phyloP scores from a whole-genome alignment of 37 sponge, comb jelly and placozoan genomes.

The Cliona cf. orientalis region DNA sequence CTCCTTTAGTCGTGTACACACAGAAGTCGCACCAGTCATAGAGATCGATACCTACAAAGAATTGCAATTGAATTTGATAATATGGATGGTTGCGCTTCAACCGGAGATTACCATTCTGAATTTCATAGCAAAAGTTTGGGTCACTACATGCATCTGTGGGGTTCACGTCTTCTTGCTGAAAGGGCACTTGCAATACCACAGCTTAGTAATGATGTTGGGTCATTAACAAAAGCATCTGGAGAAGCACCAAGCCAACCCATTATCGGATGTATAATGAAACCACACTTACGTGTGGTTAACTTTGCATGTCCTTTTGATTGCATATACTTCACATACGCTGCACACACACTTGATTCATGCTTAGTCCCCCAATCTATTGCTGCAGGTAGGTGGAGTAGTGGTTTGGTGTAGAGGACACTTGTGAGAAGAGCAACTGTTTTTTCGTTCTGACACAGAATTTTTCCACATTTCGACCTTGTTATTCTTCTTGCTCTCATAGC shows the following conservation, averaged over 20 bases:
- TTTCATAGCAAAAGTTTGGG: slow-evolving; percentile 4
- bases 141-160: slow-evolving; percentile 49
- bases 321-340: neutral
- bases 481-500: too few species aligned
- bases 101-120: neutral
- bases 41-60: slow-evolving; percentile 22
- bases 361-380: neutral
- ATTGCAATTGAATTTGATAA: slow-evolving; percentile 53
- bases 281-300: neutral
- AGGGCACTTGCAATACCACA: slow-evolving; percentile 47
- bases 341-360: neutral
- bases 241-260: slow-evolving; percentile 29
- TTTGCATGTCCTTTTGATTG: neutral
- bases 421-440: neutral
- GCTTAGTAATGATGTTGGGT: neutral
- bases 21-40: slow-evolving; percentile 50
- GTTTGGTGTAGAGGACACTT: neutral
- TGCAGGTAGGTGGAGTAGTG: neutral
- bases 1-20: slow-evolving; percentile 40
- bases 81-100: slow-evolving; percentile 45
- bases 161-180: slow-evolving; percentile 23
- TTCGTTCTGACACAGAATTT: neutral
- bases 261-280: slow-evolving; percentile 1
- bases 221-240: slow-evolving; percentile 18
- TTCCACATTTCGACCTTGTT: slow-evolving; percentile 29